A percentile compares a stretch with the other conserved stretches of the same genome.
These are phyloP conservation scores for Leucoraja ocellata DNA, from an alignment of 2,797 vertebrate genomes.

Conservation along the genomic window DNA sequence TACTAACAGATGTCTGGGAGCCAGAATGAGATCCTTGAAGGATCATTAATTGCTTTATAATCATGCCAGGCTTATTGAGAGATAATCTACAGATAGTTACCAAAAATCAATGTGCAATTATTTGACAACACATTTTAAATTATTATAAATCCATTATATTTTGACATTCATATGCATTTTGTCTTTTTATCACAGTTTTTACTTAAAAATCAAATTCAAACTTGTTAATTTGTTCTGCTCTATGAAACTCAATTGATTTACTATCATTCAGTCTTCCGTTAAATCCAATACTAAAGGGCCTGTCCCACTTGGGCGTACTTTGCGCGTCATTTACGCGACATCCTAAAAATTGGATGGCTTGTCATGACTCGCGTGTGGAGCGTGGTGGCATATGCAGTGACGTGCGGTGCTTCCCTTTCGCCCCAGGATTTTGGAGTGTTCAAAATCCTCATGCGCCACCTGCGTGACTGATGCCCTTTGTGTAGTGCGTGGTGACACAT, in stretches of 20 bases:
- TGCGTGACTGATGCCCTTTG: too few relatives aligned
- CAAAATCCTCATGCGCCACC: too few relatives aligned
- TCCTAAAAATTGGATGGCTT: too few relatives aligned
- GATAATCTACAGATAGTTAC: not conserved
- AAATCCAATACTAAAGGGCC: not conserved
- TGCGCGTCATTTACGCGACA: too few relatives aligned
- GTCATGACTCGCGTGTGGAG: too few relatives aligned
- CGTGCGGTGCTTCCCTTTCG: too few relatives aligned
- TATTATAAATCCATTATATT: not conserved
- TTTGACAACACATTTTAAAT: not conserved
- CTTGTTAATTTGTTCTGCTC: not conserved
- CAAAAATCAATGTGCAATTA: conserved; percentile 3
- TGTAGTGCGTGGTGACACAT: too few relatives aligned
- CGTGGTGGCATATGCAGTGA: too few relatives aligned
- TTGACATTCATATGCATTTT: not conserved
- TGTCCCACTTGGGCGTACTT: too few relatives aligned
- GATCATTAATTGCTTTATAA: not conserved
- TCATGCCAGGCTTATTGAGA: not conserved
- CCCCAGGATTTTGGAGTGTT: too few relatives aligned
- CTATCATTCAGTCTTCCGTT: not conserved
- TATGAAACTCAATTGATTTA: not conserved
- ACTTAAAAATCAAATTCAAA: conserved; percentile 2
- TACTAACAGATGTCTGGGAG: not conserved
- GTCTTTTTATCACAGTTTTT: not conserved
- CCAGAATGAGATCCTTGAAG: not conserved